Evolutionary conservation across 2,888 invertebrate species (phyloP).

Genomic region (Parasteatoda lunata): DNA sequence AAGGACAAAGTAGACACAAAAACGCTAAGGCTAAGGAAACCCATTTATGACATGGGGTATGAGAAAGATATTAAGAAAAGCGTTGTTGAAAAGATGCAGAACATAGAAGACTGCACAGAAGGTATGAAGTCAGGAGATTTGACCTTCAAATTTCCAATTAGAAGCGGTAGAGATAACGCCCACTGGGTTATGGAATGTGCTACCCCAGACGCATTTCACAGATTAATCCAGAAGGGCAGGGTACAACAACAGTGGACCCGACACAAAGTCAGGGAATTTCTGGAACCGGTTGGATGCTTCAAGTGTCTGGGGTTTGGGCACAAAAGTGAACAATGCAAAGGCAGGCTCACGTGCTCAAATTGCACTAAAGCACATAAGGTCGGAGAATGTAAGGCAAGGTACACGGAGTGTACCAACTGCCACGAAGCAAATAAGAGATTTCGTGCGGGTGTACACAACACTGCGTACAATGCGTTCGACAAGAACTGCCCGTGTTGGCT

Average conservation of each 20-base stretch:
- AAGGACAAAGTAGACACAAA: too few species aligned
- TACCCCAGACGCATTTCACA: not conserved
- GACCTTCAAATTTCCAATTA: not conserved
- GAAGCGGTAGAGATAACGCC: not conserved
- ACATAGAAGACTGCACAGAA: too few species aligned
- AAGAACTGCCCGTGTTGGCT: not conserved
- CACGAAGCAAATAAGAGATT: too few species aligned
- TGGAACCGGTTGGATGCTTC: not conserved
- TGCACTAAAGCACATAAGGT: too few species aligned
- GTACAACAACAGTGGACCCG: not conserved
- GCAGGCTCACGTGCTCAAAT: too few species aligned
- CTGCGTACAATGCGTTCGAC: not conserved
- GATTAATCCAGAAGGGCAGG: not conserved
- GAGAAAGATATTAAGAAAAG: too few species aligned
- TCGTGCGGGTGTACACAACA: not conserved
- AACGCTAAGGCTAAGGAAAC: too few species aligned
- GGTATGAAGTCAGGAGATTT: not conserved
- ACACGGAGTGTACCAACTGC: too few species aligned
- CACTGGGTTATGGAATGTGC: not conserved
- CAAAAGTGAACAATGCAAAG: not conserved
- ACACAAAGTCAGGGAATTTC: not conserved
- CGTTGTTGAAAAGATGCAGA: rapidly evolving
- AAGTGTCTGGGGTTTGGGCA: not conserved
- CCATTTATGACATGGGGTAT: too few species aligned
- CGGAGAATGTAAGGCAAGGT: too few species aligned